These are phyloP conservation scores for Argya squamiceps DNA, from an alignment of 2,797 vertebrate species.

Conservation along the genomic window DNA sequence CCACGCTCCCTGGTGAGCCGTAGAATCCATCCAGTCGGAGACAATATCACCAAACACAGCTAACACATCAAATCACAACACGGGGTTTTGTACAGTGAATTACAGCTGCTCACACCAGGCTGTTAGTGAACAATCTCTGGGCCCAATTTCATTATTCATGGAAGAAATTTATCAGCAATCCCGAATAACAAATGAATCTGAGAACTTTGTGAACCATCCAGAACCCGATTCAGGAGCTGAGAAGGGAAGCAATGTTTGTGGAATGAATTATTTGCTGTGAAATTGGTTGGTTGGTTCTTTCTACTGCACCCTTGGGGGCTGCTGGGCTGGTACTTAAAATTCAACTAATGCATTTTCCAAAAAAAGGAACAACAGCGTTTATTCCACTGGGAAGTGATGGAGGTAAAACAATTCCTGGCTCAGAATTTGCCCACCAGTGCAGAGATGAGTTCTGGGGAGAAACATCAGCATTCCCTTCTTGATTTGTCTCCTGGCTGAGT, in stretches of 20 bases:
- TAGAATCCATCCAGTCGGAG: not conserved
- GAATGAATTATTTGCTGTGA: slow-evolving; percentile 37
- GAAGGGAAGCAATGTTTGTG: not conserved
- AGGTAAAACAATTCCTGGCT: not conserved
- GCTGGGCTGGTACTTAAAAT: slow-evolving; percentile 32
- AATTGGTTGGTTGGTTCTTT: not conserved
- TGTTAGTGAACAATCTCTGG: slow-evolving; percentile 25
- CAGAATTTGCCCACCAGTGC: not conserved
- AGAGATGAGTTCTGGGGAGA: not conserved
- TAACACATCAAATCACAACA: slow-evolving; percentile 31
- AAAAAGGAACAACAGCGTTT: not conserved
- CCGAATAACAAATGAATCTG: slow-evolving; percentile 32
- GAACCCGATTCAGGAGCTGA: not conserved
- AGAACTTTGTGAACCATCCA: slow-evolving; percentile 3
- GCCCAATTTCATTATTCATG: slow-evolving; percentile 38
- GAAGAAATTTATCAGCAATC: slow-evolving; percentile 21
- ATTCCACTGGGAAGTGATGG: not conserved
- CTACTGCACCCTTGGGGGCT: not conserved
- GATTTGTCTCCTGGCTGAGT: not conserved
- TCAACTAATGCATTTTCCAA: slow-evolving; percentile 14
- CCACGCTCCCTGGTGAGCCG: not conserved
- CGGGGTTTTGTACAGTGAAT: not conserved
- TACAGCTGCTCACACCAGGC: not conserved
- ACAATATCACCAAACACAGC: slow-evolving; percentile 7
- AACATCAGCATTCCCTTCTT: not conserved